These are phyloP conservation scores for Malacoraja senta DNA, from an alignment of 2,797 vertebrate genomes.

Conservation along the genomic window DNA sequence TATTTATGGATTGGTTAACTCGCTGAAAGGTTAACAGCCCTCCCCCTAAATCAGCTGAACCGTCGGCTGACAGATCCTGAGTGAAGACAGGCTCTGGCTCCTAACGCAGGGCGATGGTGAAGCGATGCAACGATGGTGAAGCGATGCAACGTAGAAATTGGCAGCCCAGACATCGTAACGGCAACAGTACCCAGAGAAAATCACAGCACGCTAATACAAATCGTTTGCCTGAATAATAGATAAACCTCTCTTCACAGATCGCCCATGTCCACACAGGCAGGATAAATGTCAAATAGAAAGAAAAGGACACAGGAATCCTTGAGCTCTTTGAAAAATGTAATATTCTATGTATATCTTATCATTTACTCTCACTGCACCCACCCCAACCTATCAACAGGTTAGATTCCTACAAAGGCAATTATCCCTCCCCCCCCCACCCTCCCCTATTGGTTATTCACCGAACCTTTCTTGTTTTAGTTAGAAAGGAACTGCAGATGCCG, in stretches of 20 bases:
- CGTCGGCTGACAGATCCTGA: not conserved
- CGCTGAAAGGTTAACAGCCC: not conserved
- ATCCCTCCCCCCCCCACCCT: not conserved
- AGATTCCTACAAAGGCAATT: not conserved
- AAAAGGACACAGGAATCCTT: not conserved
- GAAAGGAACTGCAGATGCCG: too few species aligned
- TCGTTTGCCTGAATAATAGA: conserved; percentile 33
- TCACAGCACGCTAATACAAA: not conserved
- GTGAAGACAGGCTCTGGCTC: not conserved
- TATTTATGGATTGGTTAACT: conserved; percentile 5
- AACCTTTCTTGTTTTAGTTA: not conserved
- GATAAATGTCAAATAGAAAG: conserved; percentile 18
- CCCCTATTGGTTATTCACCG: not conserved
- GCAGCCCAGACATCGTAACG: not conserved
- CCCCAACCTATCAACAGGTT: not conserved
- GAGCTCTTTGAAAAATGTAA: conserved; percentile 2
- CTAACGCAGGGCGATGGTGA: not conserved
- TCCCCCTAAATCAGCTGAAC: not conserved
- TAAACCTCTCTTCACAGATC: conserved; percentile 24
- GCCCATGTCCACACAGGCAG: conserved; percentile 8
- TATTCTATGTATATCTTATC: not conserved
- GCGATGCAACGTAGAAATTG: not conserved
- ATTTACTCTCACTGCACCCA: not conserved
- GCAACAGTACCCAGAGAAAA: not conserved
- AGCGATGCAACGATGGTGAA: not conserved